These are phyloP conservation scores for Podiceps cristatus DNA, from an alignment of 2,113 vertebrate genomes.

Conservation along the genomic window DNA sequence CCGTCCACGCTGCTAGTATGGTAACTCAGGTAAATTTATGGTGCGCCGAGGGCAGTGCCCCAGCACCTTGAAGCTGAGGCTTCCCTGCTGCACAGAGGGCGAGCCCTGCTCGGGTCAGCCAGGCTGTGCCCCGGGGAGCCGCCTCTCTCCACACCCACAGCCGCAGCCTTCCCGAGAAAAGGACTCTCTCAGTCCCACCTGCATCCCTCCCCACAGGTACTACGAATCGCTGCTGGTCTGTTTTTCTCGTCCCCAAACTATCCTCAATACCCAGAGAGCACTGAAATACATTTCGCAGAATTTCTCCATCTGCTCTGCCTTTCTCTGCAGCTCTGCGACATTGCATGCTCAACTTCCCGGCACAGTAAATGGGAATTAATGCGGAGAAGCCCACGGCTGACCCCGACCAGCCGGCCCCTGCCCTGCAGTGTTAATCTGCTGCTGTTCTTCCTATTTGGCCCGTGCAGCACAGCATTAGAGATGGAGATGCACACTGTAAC, in stretches of 20 bases:
- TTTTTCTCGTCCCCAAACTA: neutral
- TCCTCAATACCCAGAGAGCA: neutral
- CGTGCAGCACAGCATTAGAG: neutral
- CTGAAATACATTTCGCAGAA: neutral
- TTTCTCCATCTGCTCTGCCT: neutral
- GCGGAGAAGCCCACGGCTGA: fast-evolving
- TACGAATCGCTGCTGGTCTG: fast-evolving
- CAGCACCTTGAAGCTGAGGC: neutral
- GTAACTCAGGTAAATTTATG: neutral
- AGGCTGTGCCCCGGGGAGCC: neutral
- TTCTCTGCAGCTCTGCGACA: neutral
- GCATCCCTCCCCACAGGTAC: neutral
- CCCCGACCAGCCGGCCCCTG: neutral
- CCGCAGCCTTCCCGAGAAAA: neutral
- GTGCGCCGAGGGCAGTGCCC: neutral
- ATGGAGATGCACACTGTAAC: neutral
- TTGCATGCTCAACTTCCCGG: neutral
- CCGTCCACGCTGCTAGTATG: fast-evolving
- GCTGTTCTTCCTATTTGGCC: neutral
- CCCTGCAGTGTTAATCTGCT: neutral
- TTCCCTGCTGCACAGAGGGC: neutral
- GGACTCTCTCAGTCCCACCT: neutral
- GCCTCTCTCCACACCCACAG: fast-evolving
- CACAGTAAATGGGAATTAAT: slow-evolving; percentile 7
- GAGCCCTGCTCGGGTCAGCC: neutral